Evolutionary conservation across 2,888 invertebrate genomes (phyloP), one percentile per base, ranked within the genome.

Genomic region (Diploptera punctata): DNA sequence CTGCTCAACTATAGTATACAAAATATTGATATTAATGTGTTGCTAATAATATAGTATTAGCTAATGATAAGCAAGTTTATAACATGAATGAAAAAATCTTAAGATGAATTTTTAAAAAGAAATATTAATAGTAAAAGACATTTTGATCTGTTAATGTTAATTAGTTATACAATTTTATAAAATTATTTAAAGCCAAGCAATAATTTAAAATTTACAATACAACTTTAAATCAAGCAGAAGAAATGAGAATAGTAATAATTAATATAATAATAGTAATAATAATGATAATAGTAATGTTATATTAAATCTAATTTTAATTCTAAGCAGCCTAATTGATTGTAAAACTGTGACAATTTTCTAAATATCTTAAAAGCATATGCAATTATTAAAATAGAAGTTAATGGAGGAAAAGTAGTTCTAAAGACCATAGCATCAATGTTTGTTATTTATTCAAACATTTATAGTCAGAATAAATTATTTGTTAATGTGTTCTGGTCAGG

Each of bases 211-310:
- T 47, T 65, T 65, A 65, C 47, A 65, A 16, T 44, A 57, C 57
- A 68, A 68, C 57, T 33, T 52, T 57, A 29, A 54, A 57, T n/a
- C 69, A 69, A 69, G 69, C 69, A 69, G 69, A 69, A 43, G 57
- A 69, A 69, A 69, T 69, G 44, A 69, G 57, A 69, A 67, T 38
- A 24, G 33, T 60, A 24, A 13, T 16, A n/a, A n/a, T n/a, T n/a
- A n/a, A n/a, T n/a, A n/a, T n/a, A n/a, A 24, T 60, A 16, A 24
- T 60, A 26, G 21, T 10, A 10, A 33, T 33, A 33, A 33, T 10
- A 33, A 33, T 33, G 33, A 33, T 33, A 33, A 33, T 33, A 33
- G n/a, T 26, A 13, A 52, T 67, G 24, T 38, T n/a, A 54, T 29
- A 47, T 67, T 16, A 24, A 67, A 19, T 69, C 38, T 60, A 47